These are phyloP conservation scores for Leucozona laternaria DNA, from an alignment of 2,888 invertebrate genomes.

Conservation along the genomic window DNA sequence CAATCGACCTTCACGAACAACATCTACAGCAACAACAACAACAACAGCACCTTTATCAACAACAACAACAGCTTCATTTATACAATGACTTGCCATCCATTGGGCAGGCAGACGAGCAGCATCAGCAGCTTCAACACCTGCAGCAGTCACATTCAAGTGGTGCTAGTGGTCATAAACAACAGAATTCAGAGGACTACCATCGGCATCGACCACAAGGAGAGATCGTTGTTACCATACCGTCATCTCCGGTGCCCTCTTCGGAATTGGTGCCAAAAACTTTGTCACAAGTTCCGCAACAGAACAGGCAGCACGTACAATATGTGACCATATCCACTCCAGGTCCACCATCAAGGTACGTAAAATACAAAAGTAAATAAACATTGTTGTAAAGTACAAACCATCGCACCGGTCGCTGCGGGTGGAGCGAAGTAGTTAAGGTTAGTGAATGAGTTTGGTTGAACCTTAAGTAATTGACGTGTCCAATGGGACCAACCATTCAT, in stretches of 20 bases:
- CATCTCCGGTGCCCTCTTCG: constrained; percentile 38
- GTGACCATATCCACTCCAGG: constrained; percentile 40
- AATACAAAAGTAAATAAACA: constrained; percentile 29
- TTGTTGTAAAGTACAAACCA: constrained; percentile 10
- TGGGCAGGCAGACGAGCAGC: constrained; percentile 46
- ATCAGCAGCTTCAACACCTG: constrained; percentile 42
- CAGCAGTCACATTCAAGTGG: constrained; percentile 41
- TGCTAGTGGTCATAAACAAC: constrained; percentile 46
- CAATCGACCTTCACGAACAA: constrained; percentile 45
- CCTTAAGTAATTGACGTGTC: constrained; percentile 36
- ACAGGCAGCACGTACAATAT: constrained; percentile 64
- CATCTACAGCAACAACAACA: constrained; percentile 35
- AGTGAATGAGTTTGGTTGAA: constrained; percentile 1
- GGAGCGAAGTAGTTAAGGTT: constrained; percentile 2
- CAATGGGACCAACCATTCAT: background rate
- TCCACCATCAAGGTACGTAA: constrained; percentile 63
- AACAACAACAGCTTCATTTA: constrained; percentile 46
- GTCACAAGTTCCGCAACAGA: constrained; percentile 54
- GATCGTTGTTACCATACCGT: constrained; percentile 48
- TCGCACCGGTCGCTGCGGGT: background rate
- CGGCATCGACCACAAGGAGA: constrained; percentile 61
- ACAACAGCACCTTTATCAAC: constrained; percentile 32
- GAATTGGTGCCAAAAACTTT: constrained; percentile 56
- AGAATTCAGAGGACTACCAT: constrained; percentile 52
- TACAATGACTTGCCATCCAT: constrained; percentile 51